These are phyloP conservation scores for Scolopax bukidnonensis DNA, from an alignment of 2,797 vertebrate genomes.

Conservation along the genomic window DNA sequence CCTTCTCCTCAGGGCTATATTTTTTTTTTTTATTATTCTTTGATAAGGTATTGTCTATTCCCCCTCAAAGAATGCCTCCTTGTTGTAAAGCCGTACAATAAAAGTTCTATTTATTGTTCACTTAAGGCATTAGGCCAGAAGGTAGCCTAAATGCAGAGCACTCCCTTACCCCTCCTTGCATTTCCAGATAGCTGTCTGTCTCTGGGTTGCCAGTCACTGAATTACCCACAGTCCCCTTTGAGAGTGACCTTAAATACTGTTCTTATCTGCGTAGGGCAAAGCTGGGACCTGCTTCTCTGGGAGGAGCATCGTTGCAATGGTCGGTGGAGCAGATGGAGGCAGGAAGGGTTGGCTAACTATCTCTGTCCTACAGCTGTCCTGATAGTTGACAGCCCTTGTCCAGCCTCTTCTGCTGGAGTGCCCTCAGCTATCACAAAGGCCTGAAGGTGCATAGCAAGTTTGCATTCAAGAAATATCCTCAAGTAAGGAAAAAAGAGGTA, in stretches of 20 bases:
- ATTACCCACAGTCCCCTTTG: fast-evolving
- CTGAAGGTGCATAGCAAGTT: not conserved
- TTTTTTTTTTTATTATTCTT: not conserved
- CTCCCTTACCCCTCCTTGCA: not conserved
- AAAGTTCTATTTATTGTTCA: not conserved
- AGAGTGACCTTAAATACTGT: not conserved
- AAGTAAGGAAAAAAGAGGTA: not conserved
- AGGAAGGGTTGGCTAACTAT: not conserved
- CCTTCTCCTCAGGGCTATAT: too few species aligned
- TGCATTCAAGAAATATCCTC: not conserved
- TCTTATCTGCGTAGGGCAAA: fast-evolving
- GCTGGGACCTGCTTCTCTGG: not conserved
- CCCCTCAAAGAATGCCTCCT: not conserved
- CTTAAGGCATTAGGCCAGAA: not conserved
- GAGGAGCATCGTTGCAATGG: not conserved
- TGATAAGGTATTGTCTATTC: not conserved
- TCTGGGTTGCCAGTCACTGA: not conserved
- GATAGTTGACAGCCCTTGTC: not conserved
- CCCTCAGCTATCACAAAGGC: not conserved
- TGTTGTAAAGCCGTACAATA: not conserved
- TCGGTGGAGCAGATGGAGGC: fast-evolving
- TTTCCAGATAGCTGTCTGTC: not conserved
- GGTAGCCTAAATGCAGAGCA: not conserved
- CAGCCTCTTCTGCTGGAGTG: not conserved
- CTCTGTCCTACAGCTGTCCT: not conserved